These are phyloP conservation scores for Oscheius sp. DNA, from an alignment of 2,888 invertebrate species.

Conservation along the genomic window DNA sequence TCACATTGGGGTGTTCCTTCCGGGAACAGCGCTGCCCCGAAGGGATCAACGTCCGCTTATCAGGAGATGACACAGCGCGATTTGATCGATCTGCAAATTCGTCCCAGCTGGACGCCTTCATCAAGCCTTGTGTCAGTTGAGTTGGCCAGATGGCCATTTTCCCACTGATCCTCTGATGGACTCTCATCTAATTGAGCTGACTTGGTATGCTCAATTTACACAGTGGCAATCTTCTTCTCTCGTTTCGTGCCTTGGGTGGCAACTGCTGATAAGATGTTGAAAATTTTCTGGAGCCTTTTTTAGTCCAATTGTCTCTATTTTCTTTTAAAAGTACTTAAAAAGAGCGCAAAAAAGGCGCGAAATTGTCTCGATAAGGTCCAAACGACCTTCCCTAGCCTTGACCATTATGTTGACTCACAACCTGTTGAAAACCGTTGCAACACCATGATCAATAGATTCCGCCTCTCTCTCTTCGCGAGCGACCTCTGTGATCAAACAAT, in stretches of 20 bases:
- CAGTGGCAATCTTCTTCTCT: neutral
- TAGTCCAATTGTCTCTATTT: neutral
- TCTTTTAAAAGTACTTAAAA: no score
- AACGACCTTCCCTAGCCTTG: no score
- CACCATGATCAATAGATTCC: constrained; percentile 8
- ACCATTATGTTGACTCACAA: constrained; percentile 11
- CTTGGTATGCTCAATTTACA: neutral
- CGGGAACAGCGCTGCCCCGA: neutral
- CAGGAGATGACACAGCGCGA: constrained; percentile 25
- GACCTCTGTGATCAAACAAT: constrained; percentile 4
- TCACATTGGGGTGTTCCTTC: constrained; percentile 9
- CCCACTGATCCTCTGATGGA: constrained; percentile 14
- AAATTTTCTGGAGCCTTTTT: neutral
- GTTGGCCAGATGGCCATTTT: constrained; percentile 20
- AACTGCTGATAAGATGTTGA: neutral
- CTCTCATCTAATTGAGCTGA: constrained; percentile 3
- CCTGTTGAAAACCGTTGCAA: constrained; percentile 8
- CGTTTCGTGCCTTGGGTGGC: neutral
- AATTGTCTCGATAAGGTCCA: no score
- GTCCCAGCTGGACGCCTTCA: neutral
- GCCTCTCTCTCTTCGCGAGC: neutral
- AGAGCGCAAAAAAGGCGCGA: no score
- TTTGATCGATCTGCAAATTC: constrained; percentile 9
- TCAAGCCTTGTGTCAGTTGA: no score
- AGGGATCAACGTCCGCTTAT: constrained; percentile 4